Evolutionary conservation across 2,797 vertebrate genomes (phyloP).

Genomic region (Limosa lapponica): DNA sequence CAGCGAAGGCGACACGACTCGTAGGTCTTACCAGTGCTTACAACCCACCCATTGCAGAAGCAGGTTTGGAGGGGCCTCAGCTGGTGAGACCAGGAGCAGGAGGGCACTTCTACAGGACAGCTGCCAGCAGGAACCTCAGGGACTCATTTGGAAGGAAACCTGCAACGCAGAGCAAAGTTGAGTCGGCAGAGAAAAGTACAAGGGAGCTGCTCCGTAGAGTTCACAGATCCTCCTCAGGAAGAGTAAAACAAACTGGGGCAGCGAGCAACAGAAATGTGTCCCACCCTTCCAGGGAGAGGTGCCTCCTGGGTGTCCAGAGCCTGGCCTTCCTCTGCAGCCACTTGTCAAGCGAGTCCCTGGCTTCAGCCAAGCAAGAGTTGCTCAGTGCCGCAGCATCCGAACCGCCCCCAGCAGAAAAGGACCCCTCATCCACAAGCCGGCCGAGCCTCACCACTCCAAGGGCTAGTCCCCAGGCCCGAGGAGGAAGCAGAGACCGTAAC

Average conservation of each 20-base stretch:
- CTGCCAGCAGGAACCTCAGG: constrained; percentile 55
- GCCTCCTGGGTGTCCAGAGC: background rate
- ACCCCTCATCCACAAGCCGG: background rate
- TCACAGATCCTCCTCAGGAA: background rate
- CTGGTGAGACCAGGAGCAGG: constrained; percentile 35
- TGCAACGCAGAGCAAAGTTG: constrained; percentile 66
- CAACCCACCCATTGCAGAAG: constrained; percentile 86
- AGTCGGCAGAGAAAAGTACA: background rate
- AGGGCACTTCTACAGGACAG: background rate
- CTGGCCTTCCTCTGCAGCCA: background rate
- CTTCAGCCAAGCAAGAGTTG: background rate
- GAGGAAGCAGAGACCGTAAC: background rate
- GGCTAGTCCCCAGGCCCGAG: fast-evolving
- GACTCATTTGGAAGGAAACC: constrained; percentile 52
- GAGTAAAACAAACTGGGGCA: background rate
- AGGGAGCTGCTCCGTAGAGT: fast-evolving
- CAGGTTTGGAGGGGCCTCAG: constrained; percentile 72
- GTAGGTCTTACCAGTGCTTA: constrained; percentile 80
- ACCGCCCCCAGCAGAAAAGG: fast-evolving
- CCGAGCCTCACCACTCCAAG: background rate
- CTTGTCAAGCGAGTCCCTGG: background rate
- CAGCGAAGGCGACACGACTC: constrained; percentile 56
- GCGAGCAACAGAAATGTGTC: background rate
- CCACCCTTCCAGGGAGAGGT: background rate
- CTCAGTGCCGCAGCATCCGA: background rate